phyloP scores from a whole-genome alignment of 1,140 invertebrate species.

The Procambarus virginalis region DNA sequence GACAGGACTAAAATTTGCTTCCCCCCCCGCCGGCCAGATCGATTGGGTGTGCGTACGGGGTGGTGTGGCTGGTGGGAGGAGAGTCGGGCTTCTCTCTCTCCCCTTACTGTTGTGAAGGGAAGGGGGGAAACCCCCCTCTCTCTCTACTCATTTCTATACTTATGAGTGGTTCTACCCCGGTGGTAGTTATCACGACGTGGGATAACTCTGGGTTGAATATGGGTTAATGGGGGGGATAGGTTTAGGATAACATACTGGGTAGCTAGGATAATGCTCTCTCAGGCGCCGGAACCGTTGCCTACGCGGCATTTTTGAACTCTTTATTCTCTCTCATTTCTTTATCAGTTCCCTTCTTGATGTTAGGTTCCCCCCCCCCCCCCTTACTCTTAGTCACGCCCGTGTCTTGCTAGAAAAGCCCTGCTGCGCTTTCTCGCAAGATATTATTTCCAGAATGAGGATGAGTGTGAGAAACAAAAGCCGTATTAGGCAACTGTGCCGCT shows the following conservation, averaged over 20 bases:
- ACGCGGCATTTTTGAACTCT: not conserved
- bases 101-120: not conserved
- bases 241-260: constrained; percentile 1
- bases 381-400: not conserved
- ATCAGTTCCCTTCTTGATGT: not conserved
- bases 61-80: constrained; percentile 22
- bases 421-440: not conserved
- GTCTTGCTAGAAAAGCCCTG: not conserved
- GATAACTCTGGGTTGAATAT: constrained; percentile 14
- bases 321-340: not conserved
- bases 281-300: not conserved
- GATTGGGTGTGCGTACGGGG: constrained; percentile 50
- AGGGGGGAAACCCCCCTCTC: not conserved
- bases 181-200: not conserved
- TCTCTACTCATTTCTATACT: too few relatives aligned
- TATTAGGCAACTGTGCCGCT: constrained; percentile 42
- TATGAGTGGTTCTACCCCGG: too few relatives aligned
- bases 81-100: not conserved
- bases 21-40: constrained; percentile 26
- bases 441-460: not conserved
- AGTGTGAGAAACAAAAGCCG: not conserved
- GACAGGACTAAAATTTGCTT: constrained; percentile 54
- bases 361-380: not conserved
- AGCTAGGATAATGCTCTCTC: constrained; percentile 2
- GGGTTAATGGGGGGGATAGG: constrained; percentile 22